Evolutionary conservation across 2,797 vertebrate genomes (phyloP).

Genomic region (Avahi laniger): DNA sequence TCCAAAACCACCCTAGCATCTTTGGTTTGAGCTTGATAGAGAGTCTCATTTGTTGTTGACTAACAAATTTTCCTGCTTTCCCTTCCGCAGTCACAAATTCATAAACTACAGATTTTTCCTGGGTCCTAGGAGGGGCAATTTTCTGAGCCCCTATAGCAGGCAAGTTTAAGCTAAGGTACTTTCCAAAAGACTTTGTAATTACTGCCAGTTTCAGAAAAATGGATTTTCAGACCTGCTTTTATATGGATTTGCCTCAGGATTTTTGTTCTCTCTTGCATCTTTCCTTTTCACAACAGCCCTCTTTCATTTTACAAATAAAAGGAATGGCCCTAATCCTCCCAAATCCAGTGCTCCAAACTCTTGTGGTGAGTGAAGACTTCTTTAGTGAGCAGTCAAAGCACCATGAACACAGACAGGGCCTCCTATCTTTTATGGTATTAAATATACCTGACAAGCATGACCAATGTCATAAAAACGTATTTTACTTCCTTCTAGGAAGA

Average conservation of each 20-base stretch:
- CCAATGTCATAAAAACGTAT: not conserved
- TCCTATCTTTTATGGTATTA: not conserved
- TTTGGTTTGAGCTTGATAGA: not conserved
- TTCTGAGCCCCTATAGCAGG: not conserved
- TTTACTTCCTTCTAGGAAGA: not conserved
- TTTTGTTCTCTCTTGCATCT: not conserved
- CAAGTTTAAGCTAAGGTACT: not conserved
- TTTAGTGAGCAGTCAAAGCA: not conserved
- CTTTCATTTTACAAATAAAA: not conserved
- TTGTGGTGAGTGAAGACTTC: not conserved
- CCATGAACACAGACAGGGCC: not conserved
- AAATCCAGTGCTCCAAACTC: not conserved
- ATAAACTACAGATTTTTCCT: not conserved
- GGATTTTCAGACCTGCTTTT: not conserved
- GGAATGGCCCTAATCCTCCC: not conserved
- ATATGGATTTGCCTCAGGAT: not conserved
- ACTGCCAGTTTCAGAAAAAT: not conserved
- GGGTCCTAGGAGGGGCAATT: not conserved
- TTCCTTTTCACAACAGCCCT: not conserved
- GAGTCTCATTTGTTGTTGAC: not conserved
- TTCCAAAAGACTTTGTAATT: not conserved
- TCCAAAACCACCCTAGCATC: not conserved
- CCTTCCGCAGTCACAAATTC: not conserved
- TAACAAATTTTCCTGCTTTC: not conserved
- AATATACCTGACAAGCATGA: not conserved